Evolutionary conservation across 2,113 vertebrate species (phyloP), one percentile per base, ranked within the genome.

Genomic region (Tupaia tana): DNA sequence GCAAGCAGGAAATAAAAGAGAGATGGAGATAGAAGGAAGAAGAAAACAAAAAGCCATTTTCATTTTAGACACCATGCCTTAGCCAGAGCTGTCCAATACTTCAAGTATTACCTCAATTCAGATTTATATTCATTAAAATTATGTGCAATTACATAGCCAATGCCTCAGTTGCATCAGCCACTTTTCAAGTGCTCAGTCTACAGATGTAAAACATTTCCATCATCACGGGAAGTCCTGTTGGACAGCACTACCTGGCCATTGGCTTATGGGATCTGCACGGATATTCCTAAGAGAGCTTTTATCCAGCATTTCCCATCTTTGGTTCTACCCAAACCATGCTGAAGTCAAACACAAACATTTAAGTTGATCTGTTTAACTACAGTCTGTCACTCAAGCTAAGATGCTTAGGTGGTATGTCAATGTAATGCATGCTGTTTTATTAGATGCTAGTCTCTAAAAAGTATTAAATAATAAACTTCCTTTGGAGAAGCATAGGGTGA

Each of bases 211-310:
- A 11, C 16, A 19, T 13, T 2, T 29, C 9, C 25, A 54, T 73
- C 14, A 16, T 25, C 70, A 7, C 2, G 14, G 70, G 58, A 54
- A 43, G 87, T 18, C 70, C 67, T 15, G 0, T 5, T 18, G 67
- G 64, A 29, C 19, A 9, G 34, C 2, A 3, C 34, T 2, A 2
- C 25, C 24, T 2, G 16, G 52, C 58, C 18, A 0, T 0, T 4
- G 27, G 18, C 15, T 59, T 9, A 0, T 24, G 18, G 20, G 58
- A 86, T 31, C 15, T 6, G 27, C 2, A 7, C 0, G 0, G 1
- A n/a, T 5, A 9, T 16, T 9, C 34, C 74, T 18, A 6, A 43
- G 7, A 73, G 27, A 22, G 29, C 24, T 27, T 11, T 29, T 0
- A 19, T 12, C 29, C 1, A 14, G 7, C 58, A 1, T 6, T 59